phyloP scores from a whole-genome alignment of 2,113 vertebrate species.

The Motacilla alba region DNA sequence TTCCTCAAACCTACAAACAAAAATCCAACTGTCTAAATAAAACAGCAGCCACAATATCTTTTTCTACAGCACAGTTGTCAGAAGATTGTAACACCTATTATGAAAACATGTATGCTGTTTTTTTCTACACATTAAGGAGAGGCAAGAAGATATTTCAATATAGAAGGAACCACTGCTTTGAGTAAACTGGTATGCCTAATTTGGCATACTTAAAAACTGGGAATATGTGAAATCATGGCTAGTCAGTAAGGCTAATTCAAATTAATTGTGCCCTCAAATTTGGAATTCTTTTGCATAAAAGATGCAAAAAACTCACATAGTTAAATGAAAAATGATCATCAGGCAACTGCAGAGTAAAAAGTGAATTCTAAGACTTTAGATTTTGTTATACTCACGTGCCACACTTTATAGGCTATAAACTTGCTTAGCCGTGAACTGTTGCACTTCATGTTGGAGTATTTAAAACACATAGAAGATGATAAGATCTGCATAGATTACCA shows the following conservation, averaged over 20 bases:
- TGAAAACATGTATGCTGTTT: background rate
- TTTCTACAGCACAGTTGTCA: background rate
- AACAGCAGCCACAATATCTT: background rate
- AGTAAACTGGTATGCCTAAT: background rate
- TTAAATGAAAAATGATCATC: background rate
- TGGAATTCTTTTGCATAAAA: background rate
- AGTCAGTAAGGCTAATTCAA: background rate
- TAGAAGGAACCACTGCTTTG: background rate
- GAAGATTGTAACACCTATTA: background rate
- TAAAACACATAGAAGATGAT: background rate
- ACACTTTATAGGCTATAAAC: background rate
- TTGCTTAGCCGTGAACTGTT: background rate
- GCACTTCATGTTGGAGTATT: background rate
- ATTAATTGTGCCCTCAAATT: background rate
- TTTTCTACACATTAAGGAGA: background rate
- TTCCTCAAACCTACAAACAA: background rate
- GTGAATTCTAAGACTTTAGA: background rate
- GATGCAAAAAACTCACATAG: background rate
- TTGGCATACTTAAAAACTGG: background rate
- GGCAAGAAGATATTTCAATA: background rate
- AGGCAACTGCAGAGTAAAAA: background rate
- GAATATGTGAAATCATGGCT: background rate
- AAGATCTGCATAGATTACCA: background rate
- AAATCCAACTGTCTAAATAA: background rate
- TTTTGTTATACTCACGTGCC: background rate